Conservation (phyloP, 2,113 vertebrate species). For the Pterocles burchelli region DNA sequence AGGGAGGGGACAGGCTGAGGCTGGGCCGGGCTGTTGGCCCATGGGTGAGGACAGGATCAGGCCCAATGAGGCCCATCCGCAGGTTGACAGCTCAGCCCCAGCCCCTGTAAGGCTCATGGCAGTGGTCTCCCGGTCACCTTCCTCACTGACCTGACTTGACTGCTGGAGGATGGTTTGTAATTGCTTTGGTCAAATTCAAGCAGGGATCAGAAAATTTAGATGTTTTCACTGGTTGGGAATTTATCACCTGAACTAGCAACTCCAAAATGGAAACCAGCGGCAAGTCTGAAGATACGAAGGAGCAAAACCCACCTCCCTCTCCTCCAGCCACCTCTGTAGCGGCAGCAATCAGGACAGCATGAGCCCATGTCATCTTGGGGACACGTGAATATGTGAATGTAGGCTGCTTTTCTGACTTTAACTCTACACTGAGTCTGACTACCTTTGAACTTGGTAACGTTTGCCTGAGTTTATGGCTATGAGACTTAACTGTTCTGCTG, state of each 20-base stretch:
- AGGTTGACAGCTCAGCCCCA: no score
- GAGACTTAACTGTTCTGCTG: background rate
- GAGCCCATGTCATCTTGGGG: accelerated
- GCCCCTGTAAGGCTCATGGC: background rate
- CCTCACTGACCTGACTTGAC: background rate
- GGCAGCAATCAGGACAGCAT: background rate
- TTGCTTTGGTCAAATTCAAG: background rate
- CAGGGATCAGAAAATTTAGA: background rate
- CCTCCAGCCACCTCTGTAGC: background rate
- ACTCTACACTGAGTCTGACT: accelerated
- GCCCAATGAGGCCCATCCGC: accelerated
- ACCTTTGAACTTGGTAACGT: background rate
- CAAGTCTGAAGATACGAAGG: background rate
- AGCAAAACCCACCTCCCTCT: background rate
- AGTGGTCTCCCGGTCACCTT: background rate
- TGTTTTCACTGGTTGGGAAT: background rate
- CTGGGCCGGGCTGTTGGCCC: accelerated
- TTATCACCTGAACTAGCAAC: background rate
- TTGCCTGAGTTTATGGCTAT: background rate
- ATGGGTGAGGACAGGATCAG: background rate
- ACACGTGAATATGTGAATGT: accelerated
- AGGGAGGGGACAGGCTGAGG: no score
- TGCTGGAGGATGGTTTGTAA: background rate
- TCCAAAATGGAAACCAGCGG: background rate
- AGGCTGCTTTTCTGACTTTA: background rate